Evolutionary conservation across 2,113 vertebrate species (phyloP), one percentile per base, ranked within the genome.

Genomic region (Alethe diademata): DNA sequence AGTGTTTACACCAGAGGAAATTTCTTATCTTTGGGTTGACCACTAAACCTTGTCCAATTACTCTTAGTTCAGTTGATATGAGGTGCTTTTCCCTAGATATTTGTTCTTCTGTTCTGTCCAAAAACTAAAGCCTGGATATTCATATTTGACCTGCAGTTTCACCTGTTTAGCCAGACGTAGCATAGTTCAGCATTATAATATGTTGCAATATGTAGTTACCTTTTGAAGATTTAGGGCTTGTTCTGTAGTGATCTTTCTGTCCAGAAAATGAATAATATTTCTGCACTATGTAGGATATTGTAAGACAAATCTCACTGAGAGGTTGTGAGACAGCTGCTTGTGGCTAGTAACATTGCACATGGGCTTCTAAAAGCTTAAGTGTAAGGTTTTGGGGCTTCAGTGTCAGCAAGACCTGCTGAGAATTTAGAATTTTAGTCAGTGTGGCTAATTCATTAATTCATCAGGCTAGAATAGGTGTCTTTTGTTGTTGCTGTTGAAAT

Each of bases 261-360:
- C 57, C 14, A 13, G 60, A 36, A 69, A 79, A 65, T 47, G 22
- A 80, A 20, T 43, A 22, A 6, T 84, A 14, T 50, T 83, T 66
- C 25, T 83, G 53, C 33, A 23, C 18, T 19, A 4, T 16, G 5
- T 16, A 40, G 5, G 6, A 0, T 50, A 18, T 29, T 84, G 15
- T 65, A 73, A 71, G 20, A 71, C 73, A 42, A 83, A 45, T 26
- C 19, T 14, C 10, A 5, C 8, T 16, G 33, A 60, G 31, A 53
- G 16, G 1, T 58, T 70, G 29, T 0, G 1, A 45, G 51, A 17
- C 8, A 19, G 2, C 33, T 91, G 5, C 3, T n/a, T 73, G 13
- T 12, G 16, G 31, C 38, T 88, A 40, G 9, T 31, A 42, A 31
- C 12, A 26, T 17, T 50, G 60, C 42, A 29, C 14, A 0, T 42